Conservation (phyloP, 2,797 vertebrate species). For the Carcharodon carcharias region DNA sequence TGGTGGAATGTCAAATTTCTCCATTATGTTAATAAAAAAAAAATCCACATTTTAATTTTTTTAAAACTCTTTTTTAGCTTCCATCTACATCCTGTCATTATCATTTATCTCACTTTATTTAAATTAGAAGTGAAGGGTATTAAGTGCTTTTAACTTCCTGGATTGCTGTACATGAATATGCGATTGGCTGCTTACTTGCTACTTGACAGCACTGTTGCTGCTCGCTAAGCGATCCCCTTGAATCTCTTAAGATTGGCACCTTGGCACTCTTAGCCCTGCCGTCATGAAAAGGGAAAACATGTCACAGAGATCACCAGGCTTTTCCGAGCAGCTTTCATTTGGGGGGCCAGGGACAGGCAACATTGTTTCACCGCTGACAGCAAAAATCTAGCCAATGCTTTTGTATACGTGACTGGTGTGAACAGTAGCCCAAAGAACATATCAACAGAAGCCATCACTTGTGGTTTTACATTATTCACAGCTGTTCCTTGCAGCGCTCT, state of each 20-base stretch:
- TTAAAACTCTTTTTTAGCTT: background rate
- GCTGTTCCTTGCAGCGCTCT: background rate
- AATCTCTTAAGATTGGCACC: background rate
- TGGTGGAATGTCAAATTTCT: no score
- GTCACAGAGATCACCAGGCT: background rate
- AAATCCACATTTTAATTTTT: no score
- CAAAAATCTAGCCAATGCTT: background rate
- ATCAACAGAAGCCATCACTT: background rate
- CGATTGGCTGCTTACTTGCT: background rate
- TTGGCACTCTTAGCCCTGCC: background rate
- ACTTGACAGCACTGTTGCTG: background rate
- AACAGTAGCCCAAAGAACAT: slow-evolving; percentile 11
- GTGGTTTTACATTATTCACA: background rate
- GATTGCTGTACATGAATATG: background rate
- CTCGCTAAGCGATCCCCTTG: background rate
- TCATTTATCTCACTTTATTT: background rate
- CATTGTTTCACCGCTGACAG: background rate
- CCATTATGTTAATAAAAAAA: no score
- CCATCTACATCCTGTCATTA: no score
- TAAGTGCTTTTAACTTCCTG: background rate
- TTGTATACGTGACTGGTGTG: background rate
- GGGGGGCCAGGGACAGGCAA: background rate
- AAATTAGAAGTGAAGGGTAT: background rate
- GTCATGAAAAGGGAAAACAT: background rate
- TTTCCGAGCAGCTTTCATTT: background rate